Base-by-base conservation (phyloP, 2,888 invertebrate genomes). In the Gymnosoma rotundatum region DNA sequence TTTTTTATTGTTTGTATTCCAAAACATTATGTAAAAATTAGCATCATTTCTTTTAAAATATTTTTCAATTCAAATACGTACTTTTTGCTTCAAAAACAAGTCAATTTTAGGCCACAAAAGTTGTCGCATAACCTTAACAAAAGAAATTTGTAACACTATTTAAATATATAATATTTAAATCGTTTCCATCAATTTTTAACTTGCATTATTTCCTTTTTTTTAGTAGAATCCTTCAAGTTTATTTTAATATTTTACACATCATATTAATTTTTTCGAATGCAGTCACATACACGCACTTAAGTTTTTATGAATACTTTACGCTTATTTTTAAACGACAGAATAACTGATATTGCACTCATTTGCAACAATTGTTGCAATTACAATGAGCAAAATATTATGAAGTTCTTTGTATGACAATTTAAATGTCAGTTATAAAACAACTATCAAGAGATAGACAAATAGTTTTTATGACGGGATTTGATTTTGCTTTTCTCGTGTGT, bases 331-430 rank as follows among this genome's bases (percentile, higher is more conserved):
- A 70, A 21, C 52, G 64, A 38, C 16, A 38, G n/a, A 58, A 20
- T 56, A n/a, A 42, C 36, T 36, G 60, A 38, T 58, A 18, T 73
- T 74, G 45, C 56, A 69, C 42, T 67, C 73, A 54, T 80, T 80
- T 80, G 7, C 36, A 20, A 25, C 67, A 81, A 69, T 75, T 75
- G 63, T 81, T 75, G 69, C 74, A 36, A 48, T 70, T n/a, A 63
- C 20, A 78, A 78, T 54, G 67, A 69, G 66, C 45, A 18, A 25
- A 76, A 52, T 12, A 32, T 45, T 50, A 12, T 38, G 36, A 25
- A 61, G 5, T 6, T 54, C 42, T 42, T 61, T n/a, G 54, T 54
- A 61, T 70, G 52, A 78, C 61, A 58, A 52, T 61, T 54, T 36
- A 32, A 52, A 48, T 56, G 74, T 14, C 16, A 56, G 25, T 45